Conservation (phyloP, 2,113 vertebrate species). For the Dryoscopus gambensis region DNA sequence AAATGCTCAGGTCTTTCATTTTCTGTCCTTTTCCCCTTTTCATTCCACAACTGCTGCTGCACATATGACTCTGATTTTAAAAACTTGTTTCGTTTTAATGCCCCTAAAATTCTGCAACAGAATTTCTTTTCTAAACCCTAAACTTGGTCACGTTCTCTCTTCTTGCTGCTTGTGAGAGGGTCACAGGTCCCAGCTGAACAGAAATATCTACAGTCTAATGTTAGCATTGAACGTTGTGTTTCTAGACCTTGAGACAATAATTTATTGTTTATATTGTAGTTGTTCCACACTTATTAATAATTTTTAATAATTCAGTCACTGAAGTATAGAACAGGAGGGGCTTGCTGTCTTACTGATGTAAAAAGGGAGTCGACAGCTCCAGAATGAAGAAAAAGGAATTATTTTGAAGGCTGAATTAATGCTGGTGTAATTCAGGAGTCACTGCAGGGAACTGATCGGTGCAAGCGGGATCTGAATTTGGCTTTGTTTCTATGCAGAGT, state of each 20-base stretch:
- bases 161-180: background rate
- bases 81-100: background rate
- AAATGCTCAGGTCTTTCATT: background rate
- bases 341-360: background rate
- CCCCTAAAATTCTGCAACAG: background rate
- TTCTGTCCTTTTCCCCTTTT: background rate
- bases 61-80: background rate
- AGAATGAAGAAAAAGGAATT: background rate
- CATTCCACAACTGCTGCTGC: background rate
- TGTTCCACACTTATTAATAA: background rate
- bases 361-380: background rate
- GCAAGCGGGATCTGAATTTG: background rate
- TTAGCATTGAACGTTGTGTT: background rate
- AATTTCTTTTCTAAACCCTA: background rate
- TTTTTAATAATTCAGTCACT: background rate
- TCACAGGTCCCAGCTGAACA: background rate
- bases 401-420: background rate
- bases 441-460: background rate
- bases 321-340: background rate
- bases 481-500: background rate
- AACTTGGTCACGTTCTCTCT: background rate
- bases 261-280: background rate
- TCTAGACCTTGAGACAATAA: background rate
- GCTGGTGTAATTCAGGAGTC: background rate
- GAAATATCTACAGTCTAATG: background rate